Conservation (phyloP, 2,888 invertebrate genomes). For the Lingula anatina region DNA sequence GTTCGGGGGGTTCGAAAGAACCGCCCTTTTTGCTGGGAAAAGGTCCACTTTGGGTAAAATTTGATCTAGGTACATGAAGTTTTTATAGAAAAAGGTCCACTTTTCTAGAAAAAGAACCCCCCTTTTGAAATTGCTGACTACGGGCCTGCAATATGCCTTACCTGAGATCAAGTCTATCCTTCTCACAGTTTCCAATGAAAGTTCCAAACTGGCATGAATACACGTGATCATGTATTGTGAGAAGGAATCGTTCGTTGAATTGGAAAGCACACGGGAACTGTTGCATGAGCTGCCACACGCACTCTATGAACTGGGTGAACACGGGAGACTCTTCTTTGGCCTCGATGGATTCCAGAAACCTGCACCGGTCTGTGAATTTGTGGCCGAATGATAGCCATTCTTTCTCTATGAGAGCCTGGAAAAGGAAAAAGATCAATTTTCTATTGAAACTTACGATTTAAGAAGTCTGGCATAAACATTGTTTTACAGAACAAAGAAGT, state of each 20-base stretch:
- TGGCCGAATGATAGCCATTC: constrained; percentile 99
- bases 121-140: no score
- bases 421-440: no score
- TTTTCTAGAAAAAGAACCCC: no score
- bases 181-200: constrained; percentile 96
- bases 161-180: constrained; percentile 84
- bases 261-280: constrained; percentile 83
- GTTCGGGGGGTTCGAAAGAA: no score
- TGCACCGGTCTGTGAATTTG: constrained; percentile 67
- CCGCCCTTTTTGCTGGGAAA: no score
- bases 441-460: no score
- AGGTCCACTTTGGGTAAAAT: no score
- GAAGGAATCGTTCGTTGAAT: constrained; percentile 91
- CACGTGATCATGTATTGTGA: constrained; percentile 92
- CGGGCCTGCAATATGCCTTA: no score
- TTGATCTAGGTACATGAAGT: no score
- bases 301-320: constrained; percentile 97
- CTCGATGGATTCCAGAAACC: constrained; percentile 72
- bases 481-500: no score
- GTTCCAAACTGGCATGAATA: constrained; percentile 97
- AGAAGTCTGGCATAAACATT: no score
- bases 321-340: constrained; percentile 96
- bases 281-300: constrained; percentile 73
- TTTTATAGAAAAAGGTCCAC: no score
- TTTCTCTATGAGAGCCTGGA: constrained; percentile 83